Evolutionary conservation across 2,113 vertebrate species (phyloP).

Genomic region (Neotoma lepida): DNA sequence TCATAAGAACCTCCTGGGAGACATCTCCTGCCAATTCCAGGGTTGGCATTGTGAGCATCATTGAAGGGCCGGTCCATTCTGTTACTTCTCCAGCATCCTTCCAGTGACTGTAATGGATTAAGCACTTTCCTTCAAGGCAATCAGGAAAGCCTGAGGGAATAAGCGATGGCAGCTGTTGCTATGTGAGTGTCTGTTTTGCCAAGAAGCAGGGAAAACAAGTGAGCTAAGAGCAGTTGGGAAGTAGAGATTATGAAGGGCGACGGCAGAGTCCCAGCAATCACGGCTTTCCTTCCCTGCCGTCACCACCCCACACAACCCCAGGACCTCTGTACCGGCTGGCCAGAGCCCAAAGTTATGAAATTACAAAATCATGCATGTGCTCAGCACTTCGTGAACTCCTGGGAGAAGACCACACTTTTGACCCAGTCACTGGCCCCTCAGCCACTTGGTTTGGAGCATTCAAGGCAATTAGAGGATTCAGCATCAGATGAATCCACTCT

Average conservation of each 20-base stretch:
- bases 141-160: slow-evolving; percentile 50
- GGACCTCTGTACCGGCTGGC: neutral
- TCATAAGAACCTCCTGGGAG: neutral
- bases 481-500: neutral
- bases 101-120: neutral
- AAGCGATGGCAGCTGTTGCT: slow-evolving; percentile 42
- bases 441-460: neutral
- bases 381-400: neutral
- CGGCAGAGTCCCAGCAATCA: neutral
- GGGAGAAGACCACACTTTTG: neutral
- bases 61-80: slow-evolving; percentile 7
- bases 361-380: neutral
- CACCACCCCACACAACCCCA: neutral
- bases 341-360: neutral
- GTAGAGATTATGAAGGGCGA: neutral
- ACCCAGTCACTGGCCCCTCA: neutral
- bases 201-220: slow-evolving; percentile 61
- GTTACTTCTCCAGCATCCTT: slow-evolving; percentile 51
- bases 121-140: slow-evolving; percentile 55
- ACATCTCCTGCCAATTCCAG: slow-evolving; percentile 37
- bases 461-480: neutral
- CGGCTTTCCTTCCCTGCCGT: neutral
- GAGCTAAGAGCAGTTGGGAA: slow-evolving; percentile 46
- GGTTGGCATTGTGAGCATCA: slow-evolving; percentile 30
- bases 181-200: slow-evolving; percentile 67